Evolutionary conservation across 2,797 vertebrate genomes (phyloP), one percentile per base, ranked within the genome.

Genomic region (Aphelocoma californica): DNA sequence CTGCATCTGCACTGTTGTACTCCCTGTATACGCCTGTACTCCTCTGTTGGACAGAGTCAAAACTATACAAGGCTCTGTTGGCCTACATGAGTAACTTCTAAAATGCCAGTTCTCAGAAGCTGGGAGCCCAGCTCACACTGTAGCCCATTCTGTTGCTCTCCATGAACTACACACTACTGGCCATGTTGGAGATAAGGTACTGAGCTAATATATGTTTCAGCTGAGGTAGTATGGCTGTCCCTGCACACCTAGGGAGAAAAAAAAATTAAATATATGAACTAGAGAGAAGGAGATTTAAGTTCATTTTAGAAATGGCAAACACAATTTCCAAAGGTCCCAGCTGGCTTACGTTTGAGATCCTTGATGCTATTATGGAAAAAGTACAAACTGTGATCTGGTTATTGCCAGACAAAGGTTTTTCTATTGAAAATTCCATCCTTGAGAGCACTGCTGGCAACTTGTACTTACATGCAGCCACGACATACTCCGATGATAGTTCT

Each of bases 401-500:
- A 85, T 25, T 67, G 53, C 32, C 45, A 86, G 48, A 77, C 23
- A 73, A 71, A 60, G 44, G 21, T 28, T 86, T 60, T 56, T 53
- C 42, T 45, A 54, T 4, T 23, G 11, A 64, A 88, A 95, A 84
- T 26, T 34, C 15, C 85, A 90, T 34, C 45, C 90, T 60, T 44
- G 67, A 45, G 64, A 62, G 45, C 7, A 6, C 38, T 26, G 20
- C n/a, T 1, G 12, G 56, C 3, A 11, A 77, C 14, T 58, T 38
- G 71, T 97, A 98, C 99, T 94, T 97, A 99, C 99, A 10, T 99
- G 99, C 48, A 99, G 98, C 99, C 99, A 99, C 0, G 99, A 99
- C 99, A 99, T 99, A 97, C 99, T 99, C 83, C 98, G 98, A 86
- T 99, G 99, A 92, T 99, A 99, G 95, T 99, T 99, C 85, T 99